Evolutionary conservation across 2,797 vertebrate genomes (phyloP).

Genomic region (Fistularia tabacaria): DNA sequence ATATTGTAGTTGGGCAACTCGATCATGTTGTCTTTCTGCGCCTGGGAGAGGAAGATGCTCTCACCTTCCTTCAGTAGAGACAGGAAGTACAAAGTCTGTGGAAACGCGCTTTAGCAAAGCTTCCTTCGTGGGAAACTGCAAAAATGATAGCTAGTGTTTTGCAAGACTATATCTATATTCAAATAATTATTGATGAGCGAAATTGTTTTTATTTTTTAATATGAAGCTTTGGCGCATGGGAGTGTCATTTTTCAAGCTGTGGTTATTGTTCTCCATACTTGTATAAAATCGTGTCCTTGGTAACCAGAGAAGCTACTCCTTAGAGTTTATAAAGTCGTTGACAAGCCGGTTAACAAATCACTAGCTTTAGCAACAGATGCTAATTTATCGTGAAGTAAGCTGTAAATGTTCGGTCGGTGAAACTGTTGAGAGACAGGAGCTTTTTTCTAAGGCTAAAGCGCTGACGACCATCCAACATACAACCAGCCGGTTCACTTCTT

Average conservation of each 20-base stretch:
- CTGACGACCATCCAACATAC: background rate
- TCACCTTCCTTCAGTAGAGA: background rate
- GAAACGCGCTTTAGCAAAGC: background rate
- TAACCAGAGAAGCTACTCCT: too few relatives aligned
- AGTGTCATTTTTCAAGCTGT: too few relatives aligned
- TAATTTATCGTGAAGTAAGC: conserved; percentile 4
- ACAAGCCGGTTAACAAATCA: background rate
- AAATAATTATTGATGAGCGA: too few relatives aligned
- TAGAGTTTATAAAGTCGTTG: too few relatives aligned
- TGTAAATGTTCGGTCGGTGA: background rate
- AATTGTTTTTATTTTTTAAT: too few relatives aligned
- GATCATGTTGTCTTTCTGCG: conserved; percentile 51
- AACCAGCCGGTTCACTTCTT: conserved; percentile 34
- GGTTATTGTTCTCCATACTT: too few relatives aligned
- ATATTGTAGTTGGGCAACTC: conserved; percentile 84
- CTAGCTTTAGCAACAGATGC: conserved; percentile 37
- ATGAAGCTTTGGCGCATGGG: too few relatives aligned
- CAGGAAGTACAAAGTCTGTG: too few relatives aligned
- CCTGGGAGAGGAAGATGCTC: background rate
- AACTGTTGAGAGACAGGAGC: background rate
- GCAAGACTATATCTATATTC: too few relatives aligned
- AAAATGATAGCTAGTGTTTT: too few relatives aligned
- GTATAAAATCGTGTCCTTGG: too few relatives aligned
- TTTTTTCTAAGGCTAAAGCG: background rate
- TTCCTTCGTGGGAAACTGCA: too few relatives aligned